phyloP scores from a whole-genome alignment of 2,888 invertebrate species.

The Penaeus monodon region DNA sequence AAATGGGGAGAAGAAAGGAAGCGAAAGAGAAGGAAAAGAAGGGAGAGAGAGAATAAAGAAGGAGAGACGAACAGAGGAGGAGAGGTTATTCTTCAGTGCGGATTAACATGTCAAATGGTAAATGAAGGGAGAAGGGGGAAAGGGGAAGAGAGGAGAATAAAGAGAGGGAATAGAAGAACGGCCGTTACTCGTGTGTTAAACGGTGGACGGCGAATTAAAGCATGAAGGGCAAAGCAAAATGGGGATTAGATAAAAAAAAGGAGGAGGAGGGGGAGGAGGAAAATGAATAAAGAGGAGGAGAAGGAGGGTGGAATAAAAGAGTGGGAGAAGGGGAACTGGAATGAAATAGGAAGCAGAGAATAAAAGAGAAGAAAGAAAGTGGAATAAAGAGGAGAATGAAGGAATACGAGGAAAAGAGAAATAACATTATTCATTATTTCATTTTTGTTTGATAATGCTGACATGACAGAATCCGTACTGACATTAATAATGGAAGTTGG shows the following conservation, averaged over 20 bases:
- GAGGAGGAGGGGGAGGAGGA: background rate
- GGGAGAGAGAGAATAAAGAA: background rate
- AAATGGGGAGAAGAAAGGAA: background rate
- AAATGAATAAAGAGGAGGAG: background rate
- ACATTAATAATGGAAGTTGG: too few relatives aligned
- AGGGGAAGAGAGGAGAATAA: slow-evolving; percentile 10
- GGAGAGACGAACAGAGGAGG: background rate
- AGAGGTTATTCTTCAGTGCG: background rate
- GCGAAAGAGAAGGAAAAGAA: background rate
- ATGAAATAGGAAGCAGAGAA: too few relatives aligned
- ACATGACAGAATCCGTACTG: too few relatives aligned
- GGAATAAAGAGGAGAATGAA: too few relatives aligned
- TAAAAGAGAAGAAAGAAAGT: too few relatives aligned
- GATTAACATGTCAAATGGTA: background rate
- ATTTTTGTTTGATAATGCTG: too few relatives aligned
- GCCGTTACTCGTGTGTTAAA: background rate
- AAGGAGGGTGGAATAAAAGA: background rate
- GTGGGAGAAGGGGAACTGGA: too few relatives aligned
- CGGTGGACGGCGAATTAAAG: background rate
- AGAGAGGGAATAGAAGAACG: background rate
- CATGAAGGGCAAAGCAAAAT: background rate
- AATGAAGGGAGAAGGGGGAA: background rate
- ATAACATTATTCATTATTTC: too few relatives aligned
- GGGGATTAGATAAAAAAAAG: too few relatives aligned
- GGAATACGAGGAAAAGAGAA: too few relatives aligned